Evolutionary conservation across 2,113 vertebrate genomes (phyloP).

Genomic region (western clawed frog (Xenopus tropicalis)): UCB_Xtro_10.0 CM004444.2:12381001-12381500

Average conservation of each 20-base stretch:
- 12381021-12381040: conserved; percentile 9
- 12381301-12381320: no score
- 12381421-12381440: no score
- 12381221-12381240: conserved; percentile 8
- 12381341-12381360: no score
- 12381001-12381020: conserved; percentile 3
- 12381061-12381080: background rate
- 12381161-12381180: background rate
- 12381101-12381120: conserved; percentile 12
- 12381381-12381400: no score
- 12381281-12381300: no score
- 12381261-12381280: background rate
- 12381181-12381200: background rate
- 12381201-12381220: conserved; percentile 16
- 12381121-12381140: background rate
- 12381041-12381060: background rate
- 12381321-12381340: no score
- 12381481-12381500: no score
- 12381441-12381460: no score
- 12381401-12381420: no score
- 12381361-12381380: no score
- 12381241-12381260: background rate
- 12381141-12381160: background rate
- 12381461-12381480: no score
- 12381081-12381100: background rate